Conservation (phyloP, 2,797 vertebrate species). For the Pipistrellus kuhlii region DNA sequence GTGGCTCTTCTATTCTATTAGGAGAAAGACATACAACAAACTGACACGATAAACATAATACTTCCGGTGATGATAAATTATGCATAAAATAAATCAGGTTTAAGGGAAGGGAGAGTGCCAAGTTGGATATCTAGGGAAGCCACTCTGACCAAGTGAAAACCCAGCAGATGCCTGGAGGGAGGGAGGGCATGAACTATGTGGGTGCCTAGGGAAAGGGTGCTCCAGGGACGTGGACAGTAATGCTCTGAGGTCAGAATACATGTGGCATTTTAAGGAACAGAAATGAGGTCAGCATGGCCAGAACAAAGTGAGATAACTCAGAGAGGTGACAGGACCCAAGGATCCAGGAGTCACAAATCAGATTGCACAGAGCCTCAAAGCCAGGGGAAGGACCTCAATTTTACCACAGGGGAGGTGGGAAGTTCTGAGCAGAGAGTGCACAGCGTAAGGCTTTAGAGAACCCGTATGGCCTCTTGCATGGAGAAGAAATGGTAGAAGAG, state of each 20-base stretch:
- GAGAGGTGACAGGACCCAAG: not conserved
- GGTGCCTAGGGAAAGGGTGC: not conserved
- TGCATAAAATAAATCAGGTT: not conserved
- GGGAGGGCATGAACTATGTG: not conserved
- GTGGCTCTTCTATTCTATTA: not conserved
- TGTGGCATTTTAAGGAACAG: not conserved
- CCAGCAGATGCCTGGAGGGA: not conserved
- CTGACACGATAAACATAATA: not conserved
- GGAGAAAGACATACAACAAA: not conserved
- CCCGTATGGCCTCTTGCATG: not conserved
- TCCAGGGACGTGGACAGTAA: not conserved
- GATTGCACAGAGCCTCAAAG: not conserved
- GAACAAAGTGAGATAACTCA: not conserved
- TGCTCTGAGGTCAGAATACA: not conserved
- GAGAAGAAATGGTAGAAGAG: not conserved
- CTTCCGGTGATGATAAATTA: not conserved
- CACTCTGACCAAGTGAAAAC: not conserved
- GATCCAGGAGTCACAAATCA: not conserved
- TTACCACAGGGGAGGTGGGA: not conserved
- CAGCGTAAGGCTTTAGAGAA: not conserved
- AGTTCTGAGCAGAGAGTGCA: not conserved
- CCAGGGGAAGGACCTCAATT: not conserved
- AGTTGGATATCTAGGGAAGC: not conserved
- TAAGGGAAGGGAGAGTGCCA: not conserved
- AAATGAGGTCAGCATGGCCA: not conserved